phyloP scores from a whole-genome alignment of 2,797 vertebrate genomes.

The Cephalopachus bancanus region DNA sequence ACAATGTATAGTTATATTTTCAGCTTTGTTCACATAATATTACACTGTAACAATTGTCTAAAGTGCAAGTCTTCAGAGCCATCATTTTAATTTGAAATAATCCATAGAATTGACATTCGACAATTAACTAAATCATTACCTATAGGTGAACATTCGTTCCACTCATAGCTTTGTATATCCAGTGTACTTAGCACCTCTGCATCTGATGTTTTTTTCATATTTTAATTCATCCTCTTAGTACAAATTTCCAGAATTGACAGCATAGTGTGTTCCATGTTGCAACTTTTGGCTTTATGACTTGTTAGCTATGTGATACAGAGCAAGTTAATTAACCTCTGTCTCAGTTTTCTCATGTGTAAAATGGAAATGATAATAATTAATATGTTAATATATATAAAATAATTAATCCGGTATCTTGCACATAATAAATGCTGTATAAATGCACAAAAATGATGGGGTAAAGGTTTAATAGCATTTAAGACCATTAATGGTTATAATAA shows the following conservation, averaged over 20 bases:
- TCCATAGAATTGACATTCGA: background rate
- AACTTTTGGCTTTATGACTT: conserved; percentile 16
- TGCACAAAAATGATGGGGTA: background rate
- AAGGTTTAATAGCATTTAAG: conserved; percentile 10
- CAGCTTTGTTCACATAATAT: background rate
- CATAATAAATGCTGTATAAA: background rate
- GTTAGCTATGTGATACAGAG: background rate
- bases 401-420: background rate
- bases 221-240: background rate
- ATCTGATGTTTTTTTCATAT: background rate
- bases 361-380: conserved; percentile 22
- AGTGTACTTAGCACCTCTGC: background rate
- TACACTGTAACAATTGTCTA: background rate
- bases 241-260: background rate
- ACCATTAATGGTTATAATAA: background rate
- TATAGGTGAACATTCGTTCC: background rate
- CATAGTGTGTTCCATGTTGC: background rate
- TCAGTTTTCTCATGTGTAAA: conserved; percentile 3
- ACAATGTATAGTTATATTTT: background rate
- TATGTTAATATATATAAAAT: background rate
- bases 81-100: conserved; percentile 51
- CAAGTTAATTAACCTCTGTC: background rate
- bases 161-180: background rate
- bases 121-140: background rate
- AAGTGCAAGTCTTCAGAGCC: background rate